Evolutionary conservation across 2,888 invertebrate genomes (phyloP).

Genomic region (Thysanoteuthis rhombus): DNA sequence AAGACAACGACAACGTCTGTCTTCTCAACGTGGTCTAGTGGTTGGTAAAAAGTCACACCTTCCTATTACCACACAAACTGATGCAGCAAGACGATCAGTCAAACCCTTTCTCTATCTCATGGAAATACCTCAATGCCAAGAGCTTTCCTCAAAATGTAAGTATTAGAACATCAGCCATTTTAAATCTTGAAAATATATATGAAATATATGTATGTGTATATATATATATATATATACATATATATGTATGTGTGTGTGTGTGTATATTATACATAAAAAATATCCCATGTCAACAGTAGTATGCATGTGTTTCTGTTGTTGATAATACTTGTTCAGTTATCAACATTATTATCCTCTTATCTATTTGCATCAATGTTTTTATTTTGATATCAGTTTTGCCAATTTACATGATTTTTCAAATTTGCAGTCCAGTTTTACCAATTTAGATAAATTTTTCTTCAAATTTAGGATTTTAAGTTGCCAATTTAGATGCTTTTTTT

Average conservation of each 20-base stretch:
- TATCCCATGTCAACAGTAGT: too few species aligned
- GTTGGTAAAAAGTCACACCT: neutral
- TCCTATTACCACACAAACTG: neutral
- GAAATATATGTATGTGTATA: too few species aligned
- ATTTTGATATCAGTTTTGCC: too few species aligned
- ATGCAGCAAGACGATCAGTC: conserved; percentile 12
- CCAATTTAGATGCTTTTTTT: too few species aligned
- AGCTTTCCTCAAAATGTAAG: conserved; percentile 41
- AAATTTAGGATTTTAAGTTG: too few species aligned
- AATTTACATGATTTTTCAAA: too few species aligned
- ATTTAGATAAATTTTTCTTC: too few species aligned
- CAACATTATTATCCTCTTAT: neutral
- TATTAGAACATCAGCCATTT: conserved; percentile 13
- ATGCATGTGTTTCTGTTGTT: neutral
- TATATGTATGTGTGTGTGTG: too few species aligned
- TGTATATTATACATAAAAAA: too few species aligned
- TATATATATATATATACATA: too few species aligned
- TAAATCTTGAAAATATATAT: neutral
- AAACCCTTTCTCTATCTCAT: conserved; percentile 35
- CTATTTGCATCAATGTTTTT: neutral
- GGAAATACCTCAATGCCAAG: conserved; percentile 40
- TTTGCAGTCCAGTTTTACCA: too few species aligned
- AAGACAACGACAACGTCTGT: neutral
- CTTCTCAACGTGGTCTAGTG: conserved; percentile 12
- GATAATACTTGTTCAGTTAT: neutral